Evolutionary conservation across 2,797 vertebrate genomes (phyloP), one percentile per base, ranked within the genome.

Genomic region (Microcaecilia unicolor): DNA sequence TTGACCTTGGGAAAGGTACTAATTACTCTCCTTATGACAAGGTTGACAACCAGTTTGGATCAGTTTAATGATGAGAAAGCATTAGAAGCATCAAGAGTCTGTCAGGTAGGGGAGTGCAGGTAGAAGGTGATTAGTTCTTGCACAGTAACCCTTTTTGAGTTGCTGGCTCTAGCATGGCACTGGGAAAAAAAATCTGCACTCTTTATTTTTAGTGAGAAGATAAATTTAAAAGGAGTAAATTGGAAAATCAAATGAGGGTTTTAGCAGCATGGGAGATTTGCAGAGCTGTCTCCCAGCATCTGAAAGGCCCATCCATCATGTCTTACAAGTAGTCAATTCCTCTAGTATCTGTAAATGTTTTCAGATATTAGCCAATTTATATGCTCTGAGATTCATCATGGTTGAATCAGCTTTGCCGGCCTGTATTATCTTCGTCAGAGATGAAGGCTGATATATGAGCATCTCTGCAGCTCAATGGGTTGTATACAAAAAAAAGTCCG

Each of bases 291-390:
- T 90, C 84, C 89, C 83, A 78, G 88, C 82, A 84, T 97, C 86
- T 89, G 88, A 86, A 90, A 88, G 91, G 85, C 88, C 92, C 94
- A 99, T 99, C 93, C 90, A 99, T 99, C 96, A 98, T 90, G 89
- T 89, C 90, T 89, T 90, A 91, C 92, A 95, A 98, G 91, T 95
- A 97, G 92, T 98, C 91, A 95, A 95, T 97, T 95, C 92, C 92
- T 99, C 91, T 90, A 97, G 92, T 97, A 97, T 98, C 93, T 98
- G 96, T 99, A 99, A 99, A 98, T 99, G 94, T 99, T 98, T 98
- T 98, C 92, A 98, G 94, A 99, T 98, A 99, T 99, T 97, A 97
- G 94, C 96, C 94, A 99, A 99, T 98, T 98, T 98, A 97, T 98
- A 98, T 98, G 93, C 96, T 95, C 93, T 91, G 87, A 98, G 94